phyloP scores from a whole-genome alignment of 2,113 vertebrate genomes.

The Bubo blakistoni region DNA sequence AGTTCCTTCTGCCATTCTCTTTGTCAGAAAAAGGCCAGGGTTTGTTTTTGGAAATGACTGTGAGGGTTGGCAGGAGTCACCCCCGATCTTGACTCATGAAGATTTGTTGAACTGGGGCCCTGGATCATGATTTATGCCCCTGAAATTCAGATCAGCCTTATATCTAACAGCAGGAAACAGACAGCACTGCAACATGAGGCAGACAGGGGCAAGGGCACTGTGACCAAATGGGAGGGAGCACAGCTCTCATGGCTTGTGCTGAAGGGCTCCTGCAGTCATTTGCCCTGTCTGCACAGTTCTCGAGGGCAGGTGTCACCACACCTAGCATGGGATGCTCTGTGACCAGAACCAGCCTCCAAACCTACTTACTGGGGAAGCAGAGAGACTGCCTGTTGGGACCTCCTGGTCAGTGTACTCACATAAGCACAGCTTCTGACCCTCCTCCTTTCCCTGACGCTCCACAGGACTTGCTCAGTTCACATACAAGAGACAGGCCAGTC shows the following conservation, averaged over 20 bases:
- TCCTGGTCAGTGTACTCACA: background rate
- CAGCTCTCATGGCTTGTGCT: background rate
- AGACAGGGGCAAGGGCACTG: background rate
- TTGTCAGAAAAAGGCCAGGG: background rate
- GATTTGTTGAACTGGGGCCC: background rate
- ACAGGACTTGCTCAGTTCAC: background rate
- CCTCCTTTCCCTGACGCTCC: background rate
- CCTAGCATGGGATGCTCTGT: background rate
- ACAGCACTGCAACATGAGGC: background rate
- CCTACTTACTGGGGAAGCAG: background rate
- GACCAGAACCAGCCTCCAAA: background rate
- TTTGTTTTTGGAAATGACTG: background rate
- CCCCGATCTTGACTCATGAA: background rate
- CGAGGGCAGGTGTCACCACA: fast-evolving
- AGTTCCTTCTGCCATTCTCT: background rate
- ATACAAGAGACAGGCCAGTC: background rate
- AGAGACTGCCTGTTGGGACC: background rate
- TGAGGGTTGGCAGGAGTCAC: background rate
- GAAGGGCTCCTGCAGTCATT: background rate
- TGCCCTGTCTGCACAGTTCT: background rate
- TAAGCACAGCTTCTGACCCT: background rate
- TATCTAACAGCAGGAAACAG: background rate
- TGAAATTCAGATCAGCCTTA: background rate
- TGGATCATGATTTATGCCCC: background rate
- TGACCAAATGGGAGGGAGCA: background rate